Evolutionary conservation across 64 coral and sea anemone species (phyloP), one percentile per base, ranked within the genome.

Genomic region (Pocillopora damicornis): DNA sequence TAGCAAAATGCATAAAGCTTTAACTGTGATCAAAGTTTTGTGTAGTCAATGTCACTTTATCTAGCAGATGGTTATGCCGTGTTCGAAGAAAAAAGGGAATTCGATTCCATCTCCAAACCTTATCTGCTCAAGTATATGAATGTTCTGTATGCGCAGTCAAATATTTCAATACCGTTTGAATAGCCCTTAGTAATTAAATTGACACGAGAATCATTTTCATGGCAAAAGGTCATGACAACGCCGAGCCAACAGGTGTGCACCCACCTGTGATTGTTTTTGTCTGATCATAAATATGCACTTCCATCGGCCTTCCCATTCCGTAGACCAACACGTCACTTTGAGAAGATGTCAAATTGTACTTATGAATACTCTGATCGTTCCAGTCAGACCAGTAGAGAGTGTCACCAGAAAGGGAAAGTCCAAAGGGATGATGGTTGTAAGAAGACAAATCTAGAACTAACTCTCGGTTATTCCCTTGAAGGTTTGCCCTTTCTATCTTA

Each of bases 331-430:
- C 58, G 13, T 60, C 59, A 30, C 67, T 20, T 9, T 61, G 9
- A 63, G 18, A 23, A 13, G 78, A 60, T 56, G 13, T 34, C 59
- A 17, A 63, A 20, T 81, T 15, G 2, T 23, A 23, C 17, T 15
- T 11, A 15, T 81, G 18, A 35, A 81, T 20, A 62, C 4, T 35
- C 3, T 35, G 2, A 2, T 25, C 6, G 6, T 45, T 51, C 88
- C 88, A 81, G 15, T 89, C 88, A 37, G 88, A 64, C 88, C 88
- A 89, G 45, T 60, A 89, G 0, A 89, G 36, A 58, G 26, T 5
- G 2, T 78, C 25, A 59, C 26, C 76, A 58, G n/a, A 60, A 5
- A 82, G 1, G 14, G 88, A 23, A 0, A 89, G 38, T 20, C 88
- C 88, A 74, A 81, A 89, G 4, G 88, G 88, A 20, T 81, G 77